These are phyloP conservation scores for Argyresthia goedartella DNA, from an alignment of 2,888 invertebrate species.

Conservation along the genomic window DNA sequence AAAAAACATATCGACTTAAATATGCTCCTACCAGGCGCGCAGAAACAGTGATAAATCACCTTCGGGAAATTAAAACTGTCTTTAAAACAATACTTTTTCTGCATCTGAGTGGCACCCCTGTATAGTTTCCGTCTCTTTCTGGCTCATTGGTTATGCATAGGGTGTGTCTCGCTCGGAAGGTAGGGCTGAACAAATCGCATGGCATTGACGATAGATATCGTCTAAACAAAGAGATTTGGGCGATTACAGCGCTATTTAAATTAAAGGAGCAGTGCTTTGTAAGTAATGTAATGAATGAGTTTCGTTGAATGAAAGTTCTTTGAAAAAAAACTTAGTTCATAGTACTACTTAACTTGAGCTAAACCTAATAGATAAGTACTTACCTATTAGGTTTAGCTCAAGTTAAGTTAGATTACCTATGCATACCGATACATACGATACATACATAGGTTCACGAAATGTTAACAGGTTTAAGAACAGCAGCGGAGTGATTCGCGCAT, in stretches of 20 bases:
- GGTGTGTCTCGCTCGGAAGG: conserved; percentile 12
- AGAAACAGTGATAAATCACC: conserved; percentile 62
- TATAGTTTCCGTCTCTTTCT: conserved; percentile 17
- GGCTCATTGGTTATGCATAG: conserved; percentile 12
- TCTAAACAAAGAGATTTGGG: conserved; percentile 13
- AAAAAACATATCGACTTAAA: conserved; percentile 37
- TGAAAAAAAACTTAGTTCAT: not conserved
- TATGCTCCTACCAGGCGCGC: conserved; percentile 23
- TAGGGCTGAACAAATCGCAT: conserved; percentile 7
- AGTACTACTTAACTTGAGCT: no score
- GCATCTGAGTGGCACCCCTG: conserved; percentile 32
- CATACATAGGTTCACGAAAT: no score
- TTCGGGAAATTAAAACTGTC: conserved; percentile 71
- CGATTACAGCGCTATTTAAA: not conserved
- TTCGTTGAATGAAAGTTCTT: not conserved
- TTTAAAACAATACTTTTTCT: conserved; percentile 65
- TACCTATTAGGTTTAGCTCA: no score
- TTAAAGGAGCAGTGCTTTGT: not conserved
- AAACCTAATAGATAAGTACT: no score
- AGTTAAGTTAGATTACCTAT: no score
- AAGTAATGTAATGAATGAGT: not conserved
- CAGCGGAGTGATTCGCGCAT: no score
- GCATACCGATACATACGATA: no score
- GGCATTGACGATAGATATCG: conserved; percentile 15
- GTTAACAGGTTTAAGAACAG: no score